These are phyloP conservation scores for Pseudomugil gertrudae DNA, from an alignment of 2,797 vertebrate species.

Conservation along the genomic window DNA sequence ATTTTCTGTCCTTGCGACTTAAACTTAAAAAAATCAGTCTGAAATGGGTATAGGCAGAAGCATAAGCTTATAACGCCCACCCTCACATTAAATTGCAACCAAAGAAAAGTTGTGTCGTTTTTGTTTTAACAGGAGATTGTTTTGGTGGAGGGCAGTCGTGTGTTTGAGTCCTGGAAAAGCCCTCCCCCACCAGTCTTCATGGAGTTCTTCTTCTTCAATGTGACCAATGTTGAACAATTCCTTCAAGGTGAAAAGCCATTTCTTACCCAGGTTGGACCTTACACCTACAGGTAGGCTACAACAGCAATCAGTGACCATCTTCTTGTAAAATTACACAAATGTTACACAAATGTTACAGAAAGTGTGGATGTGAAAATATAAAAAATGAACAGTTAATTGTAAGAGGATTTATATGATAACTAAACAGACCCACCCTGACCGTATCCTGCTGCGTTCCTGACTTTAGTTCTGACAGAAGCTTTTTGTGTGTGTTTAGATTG, in stretches of 20 bases:
- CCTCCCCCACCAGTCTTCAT: constrained; percentile 84
- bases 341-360: not conserved
- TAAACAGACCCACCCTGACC: not conserved
- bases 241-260: constrained; percentile 68
- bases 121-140: constrained; percentile 79
- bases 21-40: too few relatives aligned
- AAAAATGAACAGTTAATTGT: too few relatives aligned
- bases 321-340: not conserved
- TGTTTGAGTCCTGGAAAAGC: constrained; percentile 82
- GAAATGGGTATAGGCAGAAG: too few relatives aligned
- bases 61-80: too few relatives aligned
- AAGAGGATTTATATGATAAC: not conserved
- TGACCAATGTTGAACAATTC: constrained; percentile 76
- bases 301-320: not conserved
- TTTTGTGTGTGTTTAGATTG: constrained; percentile 1
- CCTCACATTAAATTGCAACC: too few relatives aligned
- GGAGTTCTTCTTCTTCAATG: constrained; percentile 85
- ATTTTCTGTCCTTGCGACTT: too few relatives aligned
- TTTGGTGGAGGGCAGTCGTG: constrained; percentile 81
- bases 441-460: not conserved
- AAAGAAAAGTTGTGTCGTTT: too few relatives aligned
- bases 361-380: too few relatives aligned
- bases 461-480: not conserved
- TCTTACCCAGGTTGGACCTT: constrained; percentile 80
- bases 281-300: constrained; percentile 80